A percentile compares a stretch with the other conserved stretches of the same genome.
Evolutionary conservation across 1,140 invertebrate genomes (phyloP).

Genomic region (Cotesia vestalis): DNA sequence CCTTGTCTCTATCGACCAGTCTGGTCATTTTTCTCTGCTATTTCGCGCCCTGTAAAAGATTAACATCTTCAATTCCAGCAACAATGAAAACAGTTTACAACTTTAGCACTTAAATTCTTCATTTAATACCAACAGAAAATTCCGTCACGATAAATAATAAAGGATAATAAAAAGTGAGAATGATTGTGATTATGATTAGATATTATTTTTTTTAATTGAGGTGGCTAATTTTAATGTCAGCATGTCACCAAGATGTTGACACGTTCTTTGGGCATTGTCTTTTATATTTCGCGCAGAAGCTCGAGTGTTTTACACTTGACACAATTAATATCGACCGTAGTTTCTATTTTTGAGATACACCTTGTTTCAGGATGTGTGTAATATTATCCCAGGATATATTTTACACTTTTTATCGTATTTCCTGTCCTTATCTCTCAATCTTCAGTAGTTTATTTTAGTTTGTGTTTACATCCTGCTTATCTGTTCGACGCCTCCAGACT

Average conservation of each 20-base stretch:
- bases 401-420: background rate
- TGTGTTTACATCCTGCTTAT: too few relatives aligned
- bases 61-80: too few relatives aligned
- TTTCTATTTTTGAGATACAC: constrained; percentile 58
- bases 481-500: too few relatives aligned
- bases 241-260: constrained; percentile 17
- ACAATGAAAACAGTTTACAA: too few relatives aligned
- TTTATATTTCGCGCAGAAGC: constrained; percentile 43
- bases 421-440: background rate
- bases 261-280: constrained; percentile 40
- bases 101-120: too few relatives aligned
- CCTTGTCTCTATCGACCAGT: background rate
- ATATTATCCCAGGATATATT: constrained; percentile 5
- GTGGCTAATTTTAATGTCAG: background rate
- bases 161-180: too few relatives aligned
- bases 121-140: too few relatives aligned
- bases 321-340: constrained; percentile 60
- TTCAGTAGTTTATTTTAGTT: background rate
- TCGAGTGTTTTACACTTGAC: constrained; percentile 52
- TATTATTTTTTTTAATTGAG: too few relatives aligned
- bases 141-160: too few relatives aligned
- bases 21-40: too few relatives aligned
- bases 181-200: too few relatives aligned
- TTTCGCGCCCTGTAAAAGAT: too few relatives aligned
- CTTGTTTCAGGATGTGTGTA: constrained; percentile 9